Conservation (phyloP, 2,888 invertebrate species). For the Drosophila eohydei region DNA sequence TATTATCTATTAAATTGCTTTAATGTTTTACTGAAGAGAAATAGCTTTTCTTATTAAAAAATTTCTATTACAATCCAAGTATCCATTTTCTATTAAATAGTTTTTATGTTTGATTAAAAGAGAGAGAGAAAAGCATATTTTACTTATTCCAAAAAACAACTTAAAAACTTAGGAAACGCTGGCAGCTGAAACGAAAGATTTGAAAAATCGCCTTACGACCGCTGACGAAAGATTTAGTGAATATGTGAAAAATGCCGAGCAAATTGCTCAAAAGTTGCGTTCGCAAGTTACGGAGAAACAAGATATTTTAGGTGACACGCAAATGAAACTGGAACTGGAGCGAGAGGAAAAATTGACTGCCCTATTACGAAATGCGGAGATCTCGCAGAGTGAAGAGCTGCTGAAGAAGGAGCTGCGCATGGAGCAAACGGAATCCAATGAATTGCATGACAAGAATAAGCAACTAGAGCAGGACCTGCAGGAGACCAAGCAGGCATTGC, state of each 20-base stretch:
- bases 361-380: constrained; percentile 91
- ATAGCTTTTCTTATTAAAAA: constrained; percentile 18
- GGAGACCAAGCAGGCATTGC: constrained; percentile 70
- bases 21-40: constrained; percentile 2
- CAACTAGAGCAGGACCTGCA: constrained; percentile 86
- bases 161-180: constrained; percentile 77
- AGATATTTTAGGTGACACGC: constrained; percentile 73
- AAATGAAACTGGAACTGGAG: constrained; percentile 85
- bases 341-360: constrained; percentile 91
- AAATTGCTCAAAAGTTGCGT: constrained; percentile 78
- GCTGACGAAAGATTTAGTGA: constrained; percentile 84
- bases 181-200: constrained; percentile 80
- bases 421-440: constrained; percentile 88
- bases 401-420: constrained; percentile 90
- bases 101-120: constrained; percentile 7
- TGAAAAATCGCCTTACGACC: constrained; percentile 78
- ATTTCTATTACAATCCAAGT: constrained; percentile 28
- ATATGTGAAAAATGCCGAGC: constrained; percentile 83
- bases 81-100: constrained; percentile 40
- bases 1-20: constrained; percentile 32
- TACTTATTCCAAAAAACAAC: constrained; percentile 37
- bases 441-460: constrained; percentile 86
- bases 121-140: constrained; percentile 17
- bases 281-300: constrained; percentile 78
- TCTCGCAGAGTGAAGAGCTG: constrained; percentile 92